phyloP scores from a whole-genome alignment of 2,888 invertebrate genomes.

The Flexamia atlantica region DNA sequence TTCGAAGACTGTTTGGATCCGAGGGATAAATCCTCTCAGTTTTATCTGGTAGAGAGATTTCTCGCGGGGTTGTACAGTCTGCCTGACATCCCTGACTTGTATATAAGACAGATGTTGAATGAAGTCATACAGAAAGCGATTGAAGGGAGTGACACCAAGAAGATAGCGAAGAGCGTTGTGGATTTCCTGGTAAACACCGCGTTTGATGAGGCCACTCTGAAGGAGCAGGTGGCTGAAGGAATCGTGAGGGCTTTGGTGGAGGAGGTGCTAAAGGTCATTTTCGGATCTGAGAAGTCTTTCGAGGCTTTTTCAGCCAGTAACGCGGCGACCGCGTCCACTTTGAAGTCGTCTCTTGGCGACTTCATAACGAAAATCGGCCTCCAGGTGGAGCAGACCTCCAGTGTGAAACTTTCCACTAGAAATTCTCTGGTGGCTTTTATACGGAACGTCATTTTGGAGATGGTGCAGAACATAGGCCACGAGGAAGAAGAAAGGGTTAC shows the following conservation, averaged over 20 bases:
- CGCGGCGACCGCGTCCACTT: neutral
- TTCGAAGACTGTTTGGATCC: slow-evolving; percentile 53
- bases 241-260: neutral
- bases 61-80: slow-evolving; percentile 56
- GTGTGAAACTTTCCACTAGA: neutral
- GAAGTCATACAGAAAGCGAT: neutral
- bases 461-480: neutral
- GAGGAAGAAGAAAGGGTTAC: no score
- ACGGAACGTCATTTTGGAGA: neutral
- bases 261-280: neutral
- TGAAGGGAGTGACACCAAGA: neutral
- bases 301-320: neutral
- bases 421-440: neutral
- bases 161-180: slow-evolving; percentile 6
- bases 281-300: neutral
- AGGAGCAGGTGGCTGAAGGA: neutral
- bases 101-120: neutral
- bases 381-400: neutral
- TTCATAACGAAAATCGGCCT: neutral
- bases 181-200: slow-evolving; percentile 3
- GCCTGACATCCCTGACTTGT: slow-evolving; percentile 36
- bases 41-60: slow-evolving; percentile 44
- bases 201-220: neutral
- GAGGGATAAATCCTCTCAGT: slow-evolving; percentile 59
- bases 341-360: neutral